Base-by-base conservation (phyloP, 2,888 invertebrate genomes). In the Onchidella celtica region DNA sequence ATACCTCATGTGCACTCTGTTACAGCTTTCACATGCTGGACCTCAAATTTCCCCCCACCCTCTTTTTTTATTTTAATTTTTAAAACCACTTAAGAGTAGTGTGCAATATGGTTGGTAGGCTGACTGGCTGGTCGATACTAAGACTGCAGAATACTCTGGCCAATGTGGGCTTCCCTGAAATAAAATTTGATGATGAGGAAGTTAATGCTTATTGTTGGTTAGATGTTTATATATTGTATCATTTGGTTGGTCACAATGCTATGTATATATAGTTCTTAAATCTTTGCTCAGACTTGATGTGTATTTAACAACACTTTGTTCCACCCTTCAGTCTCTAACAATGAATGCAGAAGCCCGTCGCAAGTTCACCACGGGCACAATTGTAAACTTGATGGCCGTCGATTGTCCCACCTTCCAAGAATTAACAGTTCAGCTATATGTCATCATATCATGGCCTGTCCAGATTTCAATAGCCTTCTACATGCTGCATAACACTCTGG, bases 321-420 rank as follows among this genome's bases (percentile, higher is more conserved):
- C 27, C 66, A 0, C 21, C 21, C 72, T 59, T 4, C 79, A 85
- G 85, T 73, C 85, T 9, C 0, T 94, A 97, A 86, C 85, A 40
- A 87, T 94, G 77, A 93, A 92, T 59, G 92, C 88, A 68, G 86
- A 90, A 0, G 91, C 93, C 0, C 84, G 93, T 6, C 87, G 89
- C 3, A 86, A 90, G 34, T 91, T 91, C 82, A 94, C 94, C 0
- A 91, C 92, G 9, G 94, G 94, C 0, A 93, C 94, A 84, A 93
- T 94, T 61, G 93, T 94, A 0, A 94, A 94, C 86, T 86, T 94
- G 65, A 94, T 94, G 93, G 92, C 94, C 27, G 93, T 94, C 34
- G 94, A 94, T 85, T 93, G 93, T 21, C 93, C 93, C 79, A 88
- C 93, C 63, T 86, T 94, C 72, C 86, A 88, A 74, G 89, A 90